phyloP scores from a whole-genome alignment of 2,797 vertebrate genomes.

The Leuciscus waleckii region DNA sequence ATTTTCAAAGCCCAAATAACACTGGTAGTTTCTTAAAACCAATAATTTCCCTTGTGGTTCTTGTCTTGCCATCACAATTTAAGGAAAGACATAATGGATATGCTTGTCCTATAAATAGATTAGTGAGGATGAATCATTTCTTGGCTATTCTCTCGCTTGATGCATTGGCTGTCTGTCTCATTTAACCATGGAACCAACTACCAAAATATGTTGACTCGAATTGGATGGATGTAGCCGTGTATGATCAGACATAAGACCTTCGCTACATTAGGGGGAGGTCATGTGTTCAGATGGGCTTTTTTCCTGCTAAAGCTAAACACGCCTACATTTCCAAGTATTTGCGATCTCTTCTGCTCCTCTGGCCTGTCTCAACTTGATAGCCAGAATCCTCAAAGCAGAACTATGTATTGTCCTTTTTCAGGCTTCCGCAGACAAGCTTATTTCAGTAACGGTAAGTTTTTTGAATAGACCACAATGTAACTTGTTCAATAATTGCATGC shows the following conservation, averaged over 20 bases:
- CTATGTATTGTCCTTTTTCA: not conserved
- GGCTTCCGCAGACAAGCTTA: not conserved
- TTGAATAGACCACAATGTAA: not conserved
- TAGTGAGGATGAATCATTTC: not conserved
- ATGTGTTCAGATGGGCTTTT: not conserved
- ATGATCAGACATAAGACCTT: not conserved
- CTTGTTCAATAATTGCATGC: not conserved
- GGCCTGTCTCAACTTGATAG: slow-evolving; percentile 27
- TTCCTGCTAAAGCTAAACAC: not conserved
- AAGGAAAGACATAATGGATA: not conserved
- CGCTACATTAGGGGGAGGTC: not conserved
- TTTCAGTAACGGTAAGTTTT: not conserved
- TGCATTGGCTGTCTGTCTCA: not conserved
- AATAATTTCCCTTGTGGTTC: not conserved
- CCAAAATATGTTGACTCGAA: not conserved
- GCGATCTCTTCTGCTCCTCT: not conserved
- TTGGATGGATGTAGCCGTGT: not conserved
- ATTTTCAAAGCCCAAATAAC: not conserved
- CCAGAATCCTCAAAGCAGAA: not conserved
- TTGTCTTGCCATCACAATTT: not conserved
- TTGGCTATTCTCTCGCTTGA: not conserved
- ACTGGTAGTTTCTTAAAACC: not conserved
- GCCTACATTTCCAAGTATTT: slow-evolving; percentile 16
- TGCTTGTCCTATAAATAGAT: slow-evolving; percentile 3
- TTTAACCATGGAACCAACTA: slow-evolving; percentile 4